Evolutionary conservation across 2,797 vertebrate species (phyloP).

Genomic region (Bovichtus diacanthus): DNA sequence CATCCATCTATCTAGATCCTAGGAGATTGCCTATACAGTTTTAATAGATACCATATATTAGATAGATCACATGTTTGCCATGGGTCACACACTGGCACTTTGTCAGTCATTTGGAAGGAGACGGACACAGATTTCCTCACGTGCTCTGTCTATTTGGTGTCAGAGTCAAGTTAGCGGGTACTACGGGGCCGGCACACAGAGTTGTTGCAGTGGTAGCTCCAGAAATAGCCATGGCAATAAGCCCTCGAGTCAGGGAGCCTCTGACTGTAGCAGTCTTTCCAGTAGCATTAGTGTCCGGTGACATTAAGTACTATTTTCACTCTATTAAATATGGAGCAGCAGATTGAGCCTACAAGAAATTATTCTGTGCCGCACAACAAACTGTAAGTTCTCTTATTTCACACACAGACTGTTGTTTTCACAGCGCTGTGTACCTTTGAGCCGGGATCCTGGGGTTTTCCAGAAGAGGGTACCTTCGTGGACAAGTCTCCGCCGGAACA

Average conservation of each 20-base stretch:
- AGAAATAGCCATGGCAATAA: background rate
- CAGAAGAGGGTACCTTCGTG: constrained; percentile 91
- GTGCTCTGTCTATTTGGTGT: too few relatives aligned
- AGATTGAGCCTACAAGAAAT: background rate
- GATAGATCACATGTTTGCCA: too few relatives aligned
- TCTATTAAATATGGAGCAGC: background rate
- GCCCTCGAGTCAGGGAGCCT: background rate
- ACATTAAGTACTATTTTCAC: background rate
- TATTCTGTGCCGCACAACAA: background rate
- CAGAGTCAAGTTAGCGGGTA: background rate
- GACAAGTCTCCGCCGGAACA: constrained; percentile 88
- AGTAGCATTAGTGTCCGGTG: background rate
- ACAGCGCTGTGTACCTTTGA: constrained; percentile 86
- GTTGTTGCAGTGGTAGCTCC: background rate
- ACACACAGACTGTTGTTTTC: background rate
- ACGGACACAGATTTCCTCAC: too few relatives aligned
- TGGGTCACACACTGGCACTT: too few relatives aligned
- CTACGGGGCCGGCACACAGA: background rate
- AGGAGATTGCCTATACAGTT: too few relatives aligned
- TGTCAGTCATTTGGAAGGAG: too few relatives aligned
- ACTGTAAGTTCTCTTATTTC: background rate
- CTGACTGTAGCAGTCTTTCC: background rate
- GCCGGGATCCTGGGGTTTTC: constrained; percentile 88
- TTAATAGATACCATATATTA: too few relatives aligned
- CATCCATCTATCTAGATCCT: too few relatives aligned